A percentile compares a stretch with the other conserved stretches of the same genome.
Evolutionary conservation across 2,113 vertebrate genomes (phyloP).

Genomic region (Carlito syrichta): DNA sequence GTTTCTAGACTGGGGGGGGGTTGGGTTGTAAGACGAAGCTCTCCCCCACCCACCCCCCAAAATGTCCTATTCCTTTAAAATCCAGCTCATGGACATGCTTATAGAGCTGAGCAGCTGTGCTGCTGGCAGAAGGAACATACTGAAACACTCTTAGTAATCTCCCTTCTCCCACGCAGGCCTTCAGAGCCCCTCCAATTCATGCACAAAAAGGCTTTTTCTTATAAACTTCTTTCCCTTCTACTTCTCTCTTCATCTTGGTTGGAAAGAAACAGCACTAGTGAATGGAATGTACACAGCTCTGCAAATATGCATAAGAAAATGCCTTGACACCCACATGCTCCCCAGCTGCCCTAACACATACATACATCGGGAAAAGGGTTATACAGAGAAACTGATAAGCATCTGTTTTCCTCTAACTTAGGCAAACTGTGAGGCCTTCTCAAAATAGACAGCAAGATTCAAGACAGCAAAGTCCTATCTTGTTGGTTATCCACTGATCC

Average conservation of each 20-base stretch:
- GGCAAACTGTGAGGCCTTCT: background rate
- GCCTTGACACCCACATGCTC: conserved; percentile 75
- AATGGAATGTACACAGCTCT: conserved; percentile 78
- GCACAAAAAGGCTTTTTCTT: conserved; percentile 82
- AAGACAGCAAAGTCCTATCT: background rate
- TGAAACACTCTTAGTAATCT: conserved; percentile 53
- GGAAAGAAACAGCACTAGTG: conserved; percentile 56
- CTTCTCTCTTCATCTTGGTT: conserved; percentile 61
- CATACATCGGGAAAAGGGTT: background rate
- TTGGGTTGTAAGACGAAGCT: no score
- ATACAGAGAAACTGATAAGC: background rate
- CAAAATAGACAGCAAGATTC: background rate
- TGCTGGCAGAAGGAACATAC: conserved; percentile 69
- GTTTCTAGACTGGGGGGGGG: conserved; percentile 55
- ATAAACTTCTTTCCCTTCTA: conserved; percentile 43
- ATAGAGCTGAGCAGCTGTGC: conserved; percentile 76
- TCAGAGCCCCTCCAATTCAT: conserved; percentile 68
- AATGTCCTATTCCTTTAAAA: conserved; percentile 74
- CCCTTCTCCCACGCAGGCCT: conserved; percentile 53
- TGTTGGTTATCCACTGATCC: background rate
- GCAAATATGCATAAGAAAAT: conserved; percentile 79
- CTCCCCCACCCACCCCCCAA: no score
- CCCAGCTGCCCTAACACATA: background rate
- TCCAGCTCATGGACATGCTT: conserved; percentile 57
- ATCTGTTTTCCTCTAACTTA: background rate